Evolutionary conservation across 2,888 invertebrate genomes (phyloP), one percentile per base, ranked within the genome.

Genomic region (Gisinianus flammeolus): DNA sequence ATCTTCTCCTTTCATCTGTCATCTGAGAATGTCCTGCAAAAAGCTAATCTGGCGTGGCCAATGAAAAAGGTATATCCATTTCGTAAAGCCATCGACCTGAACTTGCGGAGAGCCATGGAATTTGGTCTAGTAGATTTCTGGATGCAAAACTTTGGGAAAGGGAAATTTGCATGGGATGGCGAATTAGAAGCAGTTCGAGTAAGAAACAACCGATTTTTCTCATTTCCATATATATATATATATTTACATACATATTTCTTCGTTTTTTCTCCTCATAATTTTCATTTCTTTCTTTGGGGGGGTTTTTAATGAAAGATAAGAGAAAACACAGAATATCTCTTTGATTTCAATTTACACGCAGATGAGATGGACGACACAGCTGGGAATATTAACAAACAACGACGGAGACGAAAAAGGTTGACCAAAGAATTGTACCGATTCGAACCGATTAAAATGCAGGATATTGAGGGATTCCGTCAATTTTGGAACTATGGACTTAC

Each of bases 21-120:
- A 22, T 77, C 77, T 0, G 79, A 77, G 16, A 77, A 74, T 28
- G 73, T 82, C 26, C 19, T 81, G 19, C 62, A 76, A 28, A 76
- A 77, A 24, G 75, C 62, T 12, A 73, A 76, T 26, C 33, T 82
- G 10, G 81, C 79, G 2, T 82, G 82, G 81, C 79, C 81, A 0
- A 79, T 72, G 19, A 67, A 79, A 58, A 79, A 80, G 69, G 78
- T 78, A 54, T 82, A 80, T 80, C 82, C 82, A 22, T 75, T 81
- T 22, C 75, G n/a, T n/a, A 62, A 64, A 56, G 77, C 77, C 33
- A 64, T 82, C 68, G 70, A 81, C 67, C 33, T 73, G 10, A 77
- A 80, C 2, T 71, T 82, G 0, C 69, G 54, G 26, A 74, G 79
- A 19, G 82, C 80, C 33, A 80, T 82, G 16, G 82, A 82, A 76